A percentile compares a stretch with the other conserved stretches of the same genome.
Conservation (phyloP, 1,140 invertebrate species). For the Monochamus saltuarius region DNA sequence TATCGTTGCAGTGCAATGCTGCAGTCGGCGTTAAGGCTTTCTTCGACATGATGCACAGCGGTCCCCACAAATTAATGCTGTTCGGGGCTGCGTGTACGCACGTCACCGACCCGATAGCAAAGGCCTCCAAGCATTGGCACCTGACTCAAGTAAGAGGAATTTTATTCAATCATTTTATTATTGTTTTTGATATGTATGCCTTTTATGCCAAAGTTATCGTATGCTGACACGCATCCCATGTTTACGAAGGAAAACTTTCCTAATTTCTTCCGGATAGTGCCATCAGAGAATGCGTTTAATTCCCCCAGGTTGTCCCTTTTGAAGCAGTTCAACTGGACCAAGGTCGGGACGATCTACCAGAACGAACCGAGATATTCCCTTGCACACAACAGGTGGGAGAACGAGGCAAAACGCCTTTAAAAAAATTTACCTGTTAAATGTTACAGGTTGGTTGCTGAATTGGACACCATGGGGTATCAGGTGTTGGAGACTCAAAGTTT, state of each 20-base stretch:
- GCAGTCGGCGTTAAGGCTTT: conserved; percentile 97
- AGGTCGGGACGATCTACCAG: conserved; percentile 96
- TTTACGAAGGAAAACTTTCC: conserved; percentile 92
- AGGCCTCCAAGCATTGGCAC: conserved; percentile 96
- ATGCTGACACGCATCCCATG: conserved; percentile 98
- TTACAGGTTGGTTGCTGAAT: conserved; percentile 76
- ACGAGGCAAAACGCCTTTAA: neutral
- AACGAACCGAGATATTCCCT: conserved; percentile 92
- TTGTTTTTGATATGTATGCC: conserved; percentile 12
- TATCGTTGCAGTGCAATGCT: conserved; percentile 85
- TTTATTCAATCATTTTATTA: neutral
- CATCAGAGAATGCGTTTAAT: conserved; percentile 95
- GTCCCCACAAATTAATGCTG: conserved; percentile 88
- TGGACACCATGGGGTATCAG: conserved; percentile 78
- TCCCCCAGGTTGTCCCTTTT: conserved; percentile 84
- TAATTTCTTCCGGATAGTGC: conserved; percentile 95
- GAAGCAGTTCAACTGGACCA: conserved; percentile 93
- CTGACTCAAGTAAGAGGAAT: conserved; percentile 75
- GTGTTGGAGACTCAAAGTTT: conserved; percentile 93
- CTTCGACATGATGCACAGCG: conserved; percentile 97
- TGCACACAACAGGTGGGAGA: conserved; percentile 48
- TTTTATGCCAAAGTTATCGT: conserved; percentile 73
- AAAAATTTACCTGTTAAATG: neutral
- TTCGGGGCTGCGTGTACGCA: conserved; percentile 96
- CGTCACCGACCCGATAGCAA: conserved; percentile 96